phyloP scores from a whole-genome alignment of 2,113 vertebrate genomes.

The Catharus bicknelli region DNA sequence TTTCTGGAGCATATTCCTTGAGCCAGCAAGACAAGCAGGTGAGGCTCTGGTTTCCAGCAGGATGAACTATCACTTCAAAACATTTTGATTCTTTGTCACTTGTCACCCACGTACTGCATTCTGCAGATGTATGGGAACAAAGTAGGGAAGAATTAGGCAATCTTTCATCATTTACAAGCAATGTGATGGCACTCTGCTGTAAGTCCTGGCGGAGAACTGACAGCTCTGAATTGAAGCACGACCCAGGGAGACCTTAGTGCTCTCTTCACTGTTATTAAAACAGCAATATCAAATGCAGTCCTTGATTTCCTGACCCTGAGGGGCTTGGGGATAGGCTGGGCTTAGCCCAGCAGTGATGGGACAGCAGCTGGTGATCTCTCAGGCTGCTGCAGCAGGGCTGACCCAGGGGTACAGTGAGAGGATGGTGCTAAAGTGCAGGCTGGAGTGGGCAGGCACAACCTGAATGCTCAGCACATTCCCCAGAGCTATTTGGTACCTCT shows the following conservation, averaged over 20 bases:
- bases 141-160: not conserved
- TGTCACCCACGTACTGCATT: not conserved
- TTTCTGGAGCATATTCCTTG: not conserved
- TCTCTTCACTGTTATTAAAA: not conserved
- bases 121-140: not conserved
- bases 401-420: not conserved
- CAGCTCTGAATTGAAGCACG: not conserved
- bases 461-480: rapidly evolving
- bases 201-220: not conserved
- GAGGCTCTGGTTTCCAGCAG: not conserved
- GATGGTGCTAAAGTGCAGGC: rapidly evolving
- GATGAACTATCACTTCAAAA: not conserved
- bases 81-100: not conserved
- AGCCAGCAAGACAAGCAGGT: not conserved
- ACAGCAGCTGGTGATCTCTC: not conserved
- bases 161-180: slow-evolving; percentile 27
- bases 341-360: not conserved
- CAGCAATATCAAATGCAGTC: not conserved
- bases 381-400: not conserved
- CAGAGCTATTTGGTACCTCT: rapidly evolving
- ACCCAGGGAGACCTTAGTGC: not conserved
- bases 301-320: not conserved
- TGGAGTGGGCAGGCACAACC: no score
- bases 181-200: not conserved
- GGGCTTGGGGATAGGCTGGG: not conserved